These are phyloP conservation scores for Anomalospiza imberbis DNA, from an alignment of 2,797 vertebrate species.

Conservation along the genomic window DNA sequence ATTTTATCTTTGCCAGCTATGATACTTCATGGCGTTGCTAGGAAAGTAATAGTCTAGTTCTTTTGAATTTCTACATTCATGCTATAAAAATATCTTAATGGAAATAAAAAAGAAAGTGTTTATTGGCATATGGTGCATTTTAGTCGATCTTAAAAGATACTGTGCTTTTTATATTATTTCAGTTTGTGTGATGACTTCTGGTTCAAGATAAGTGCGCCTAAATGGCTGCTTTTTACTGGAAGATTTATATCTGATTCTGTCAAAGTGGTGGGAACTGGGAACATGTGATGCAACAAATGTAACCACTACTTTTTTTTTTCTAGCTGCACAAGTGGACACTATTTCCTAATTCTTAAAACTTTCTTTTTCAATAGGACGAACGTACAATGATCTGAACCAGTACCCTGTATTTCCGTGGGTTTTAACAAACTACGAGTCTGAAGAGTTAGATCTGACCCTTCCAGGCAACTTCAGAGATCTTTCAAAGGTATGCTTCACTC, in stretches of 20 bases:
- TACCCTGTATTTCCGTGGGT: slow-evolving; percentile 98
- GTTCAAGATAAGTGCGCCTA: background rate
- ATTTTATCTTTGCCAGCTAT: background rate
- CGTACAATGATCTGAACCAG: slow-evolving; percentile 96
- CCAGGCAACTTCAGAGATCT: slow-evolving; percentile 98
- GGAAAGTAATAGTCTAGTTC: background rate
- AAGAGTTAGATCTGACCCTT: slow-evolving; percentile 93
- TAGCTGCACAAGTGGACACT: background rate
- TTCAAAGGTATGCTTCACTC: slow-evolving; percentile 86
- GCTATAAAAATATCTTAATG: background rate
- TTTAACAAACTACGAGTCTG: slow-evolving; percentile 96
- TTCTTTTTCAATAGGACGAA: slow-evolving; percentile 83
- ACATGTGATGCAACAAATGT: background rate
- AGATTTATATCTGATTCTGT: background rate
- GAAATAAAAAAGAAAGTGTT: background rate
- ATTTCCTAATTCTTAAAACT: slow-evolving; percentile 15
- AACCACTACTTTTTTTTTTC: background rate
- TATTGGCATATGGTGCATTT: background rate
- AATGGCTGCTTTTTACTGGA: background rate
- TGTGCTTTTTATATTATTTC: background rate
- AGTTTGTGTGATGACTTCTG: background rate
- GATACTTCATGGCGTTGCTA: background rate
- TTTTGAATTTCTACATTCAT: background rate
- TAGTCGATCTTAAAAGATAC: background rate
- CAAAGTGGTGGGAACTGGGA: background rate